phyloP scores from a whole-genome alignment of 2,888 invertebrate genomes.

The Agrenia bidenticulata region DNA sequence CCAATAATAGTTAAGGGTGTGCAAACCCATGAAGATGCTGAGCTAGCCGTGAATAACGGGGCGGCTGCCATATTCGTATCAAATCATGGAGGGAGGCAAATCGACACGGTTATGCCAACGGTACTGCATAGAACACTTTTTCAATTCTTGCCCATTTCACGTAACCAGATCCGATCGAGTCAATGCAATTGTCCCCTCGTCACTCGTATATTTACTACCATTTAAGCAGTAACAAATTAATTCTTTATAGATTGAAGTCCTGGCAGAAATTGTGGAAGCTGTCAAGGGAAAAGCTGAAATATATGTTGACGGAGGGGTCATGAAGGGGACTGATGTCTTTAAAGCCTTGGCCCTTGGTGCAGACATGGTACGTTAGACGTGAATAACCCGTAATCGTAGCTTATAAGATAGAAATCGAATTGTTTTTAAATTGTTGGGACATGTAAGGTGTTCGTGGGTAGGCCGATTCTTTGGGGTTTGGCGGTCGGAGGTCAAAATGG shows the following conservation, averaged over 20 bases:
- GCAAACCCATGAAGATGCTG: constrained; percentile 80
- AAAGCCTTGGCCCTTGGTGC: constrained; percentile 16
- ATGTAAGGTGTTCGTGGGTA: constrained; percentile 73
- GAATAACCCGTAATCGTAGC: neutral
- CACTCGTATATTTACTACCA: too few relatives aligned
- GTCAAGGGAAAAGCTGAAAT: constrained; percentile 67
- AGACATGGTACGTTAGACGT: neutral
- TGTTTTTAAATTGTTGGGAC: too few relatives aligned
- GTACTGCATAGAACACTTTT: constrained; percentile 57
- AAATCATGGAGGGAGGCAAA: constrained; percentile 89
- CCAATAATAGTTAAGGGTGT: constrained; percentile 86
- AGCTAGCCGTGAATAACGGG: constrained; percentile 70
- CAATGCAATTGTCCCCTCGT: too few relatives aligned
- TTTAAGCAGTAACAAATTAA: too few relatives aligned
- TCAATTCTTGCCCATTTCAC: too few relatives aligned
- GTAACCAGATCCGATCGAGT: too few relatives aligned
- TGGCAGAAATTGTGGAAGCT: neutral
- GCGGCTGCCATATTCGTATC: constrained; percentile 82
- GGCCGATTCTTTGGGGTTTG: constrained; percentile 83
- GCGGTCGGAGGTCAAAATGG: constrained; percentile 75
- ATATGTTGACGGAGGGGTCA: constrained; percentile 64
- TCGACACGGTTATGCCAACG: constrained; percentile 80
- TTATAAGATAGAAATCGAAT: too few relatives aligned
- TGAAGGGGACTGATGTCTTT: constrained; percentile 25
- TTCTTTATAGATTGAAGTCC: neutral